Evolutionary conservation across 1,140 invertebrate genomes (phyloP).

Genomic region (Drosophila gunungcola): DNA sequence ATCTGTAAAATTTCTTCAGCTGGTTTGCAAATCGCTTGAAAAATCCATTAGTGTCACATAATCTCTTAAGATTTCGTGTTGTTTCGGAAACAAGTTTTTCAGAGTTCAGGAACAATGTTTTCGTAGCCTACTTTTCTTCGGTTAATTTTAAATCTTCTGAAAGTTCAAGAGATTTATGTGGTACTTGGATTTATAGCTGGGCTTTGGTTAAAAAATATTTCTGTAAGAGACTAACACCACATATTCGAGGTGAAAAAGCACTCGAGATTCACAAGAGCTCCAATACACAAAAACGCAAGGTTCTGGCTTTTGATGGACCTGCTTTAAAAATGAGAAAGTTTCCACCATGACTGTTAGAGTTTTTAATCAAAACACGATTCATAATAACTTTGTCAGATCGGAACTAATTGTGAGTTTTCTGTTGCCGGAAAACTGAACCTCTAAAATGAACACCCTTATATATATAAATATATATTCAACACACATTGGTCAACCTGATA

Average conservation of each 20-base stretch:
- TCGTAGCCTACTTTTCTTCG: not conserved
- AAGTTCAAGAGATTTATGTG: conserved; percentile 5
- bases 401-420: not conserved
- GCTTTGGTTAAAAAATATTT: not conserved
- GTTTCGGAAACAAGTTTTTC: not conserved
- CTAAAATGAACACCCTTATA: conserved; percentile 30
- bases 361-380: not conserved
- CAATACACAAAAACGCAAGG: too few relatives aligned
- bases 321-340: not conserved
- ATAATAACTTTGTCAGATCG: not conserved
- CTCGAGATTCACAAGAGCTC: conserved; percentile 3
- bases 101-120: conserved; percentile 8
- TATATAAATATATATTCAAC: conserved; percentile 72
- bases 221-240: not conserved
- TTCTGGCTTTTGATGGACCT: too few relatives aligned
- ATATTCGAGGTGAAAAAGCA: not conserved
- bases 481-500: conserved; percentile 70
- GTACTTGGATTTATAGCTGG: conserved; percentile 1
- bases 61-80: conserved; percentile 2
- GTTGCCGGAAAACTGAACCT: conserved; percentile 11
- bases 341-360: not conserved
- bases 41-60: conserved; percentile 4
- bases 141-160: not conserved
- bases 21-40: not conserved
- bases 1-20: not conserved